These are phyloP conservation scores for Drosophila paracracens DNA, from an alignment of 2,888 invertebrate species.

Conservation along the genomic window DNA sequence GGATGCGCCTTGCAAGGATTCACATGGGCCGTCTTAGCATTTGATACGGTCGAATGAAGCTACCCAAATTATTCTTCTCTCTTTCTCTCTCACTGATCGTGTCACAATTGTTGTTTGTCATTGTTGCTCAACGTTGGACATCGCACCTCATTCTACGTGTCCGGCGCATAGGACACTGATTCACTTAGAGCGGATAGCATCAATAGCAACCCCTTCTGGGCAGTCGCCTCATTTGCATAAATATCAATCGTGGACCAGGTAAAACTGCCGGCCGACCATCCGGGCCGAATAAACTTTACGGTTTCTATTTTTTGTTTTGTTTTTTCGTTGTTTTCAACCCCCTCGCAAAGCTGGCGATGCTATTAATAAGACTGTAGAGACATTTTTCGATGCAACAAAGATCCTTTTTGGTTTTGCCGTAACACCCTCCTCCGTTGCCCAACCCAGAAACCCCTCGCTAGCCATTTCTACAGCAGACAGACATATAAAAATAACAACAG, in stretches of 20 bases:
- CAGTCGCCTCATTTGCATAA: slow-evolving; percentile 57
- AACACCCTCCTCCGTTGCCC: slow-evolving; percentile 14
- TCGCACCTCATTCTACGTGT: slow-evolving; percentile 82
- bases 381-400: slow-evolving; percentile 28
- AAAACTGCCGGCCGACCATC: slow-evolving; percentile 15
- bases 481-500: slow-evolving; percentile 22
- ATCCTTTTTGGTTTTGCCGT: slow-evolving; percentile 46
- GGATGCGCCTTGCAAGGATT: slow-evolving; percentile 51
- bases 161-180: slow-evolving; percentile 48
- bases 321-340: slow-evolving; percentile 54
- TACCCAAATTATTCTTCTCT: neutral
- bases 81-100: slow-evolving; percentile 1
- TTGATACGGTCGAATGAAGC: slow-evolving; percentile 74
- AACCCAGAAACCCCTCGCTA: slow-evolving; percentile 9
- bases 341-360: slow-evolving; percentile 50
- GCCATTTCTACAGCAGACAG: slow-evolving; percentile 36
- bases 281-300: slow-evolving; percentile 7
- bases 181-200: slow-evolving; percentile 40
- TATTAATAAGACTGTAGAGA: slow-evolving; percentile 56
- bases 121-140: slow-evolving; percentile 84
- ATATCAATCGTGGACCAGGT: slow-evolving; percentile 39
- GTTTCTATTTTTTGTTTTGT: slow-evolving; percentile 1
- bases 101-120: slow-evolving; percentile 69
- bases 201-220: slow-evolving; percentile 50
- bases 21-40: slow-evolving; percentile 65